Conservation (phyloP, 2,888 invertebrate species). For the Podabrus alpinus region DNA sequence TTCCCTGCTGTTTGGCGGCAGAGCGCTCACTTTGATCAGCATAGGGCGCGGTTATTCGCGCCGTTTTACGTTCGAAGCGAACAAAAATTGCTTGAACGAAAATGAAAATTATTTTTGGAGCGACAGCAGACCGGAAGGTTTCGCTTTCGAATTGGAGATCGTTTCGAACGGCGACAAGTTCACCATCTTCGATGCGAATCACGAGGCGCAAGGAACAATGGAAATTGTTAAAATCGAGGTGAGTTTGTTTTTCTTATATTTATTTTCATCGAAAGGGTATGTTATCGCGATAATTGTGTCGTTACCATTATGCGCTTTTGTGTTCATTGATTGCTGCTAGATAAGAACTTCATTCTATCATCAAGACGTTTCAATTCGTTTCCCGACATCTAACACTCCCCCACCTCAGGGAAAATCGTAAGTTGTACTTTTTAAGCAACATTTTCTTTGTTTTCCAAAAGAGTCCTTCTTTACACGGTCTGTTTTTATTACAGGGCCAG, state of each 20-base stretch:
- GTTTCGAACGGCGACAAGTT: slow-evolving; percentile 72
- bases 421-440: slow-evolving; percentile 46
- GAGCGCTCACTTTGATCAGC: slow-evolving; percentile 67
- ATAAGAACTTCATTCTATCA: slow-evolving; percentile 5
- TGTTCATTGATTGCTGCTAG: slow-evolving; percentile 18
- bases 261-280: background rate
- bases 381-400: slow-evolving; percentile 16
- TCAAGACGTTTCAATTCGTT: background rate
- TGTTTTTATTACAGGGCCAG: slow-evolving; percentile 57
- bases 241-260: slow-evolving; percentile 38
- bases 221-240: slow-evolving; percentile 71
- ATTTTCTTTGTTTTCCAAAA: slow-evolving; percentile 20
- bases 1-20: slow-evolving; percentile 63
- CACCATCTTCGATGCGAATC: slow-evolving; percentile 70
- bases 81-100: slow-evolving; percentile 64
- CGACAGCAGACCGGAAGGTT: slow-evolving; percentile 74
- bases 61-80: slow-evolving; percentile 72
- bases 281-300: slow-evolving; percentile 4
- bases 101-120: slow-evolving; percentile 79
- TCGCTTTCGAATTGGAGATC: slow-evolving; percentile 71
- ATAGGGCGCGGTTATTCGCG: slow-evolving; percentile 77
- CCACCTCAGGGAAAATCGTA: slow-evolving; percentile 46
- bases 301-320: slow-evolving; percentile 7
- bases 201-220: slow-evolving; percentile 68
- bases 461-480: slow-evolving; percentile 35